Conservation (phyloP, 2,888 invertebrate species). For the Siphlonurus alternatus region DNA sequence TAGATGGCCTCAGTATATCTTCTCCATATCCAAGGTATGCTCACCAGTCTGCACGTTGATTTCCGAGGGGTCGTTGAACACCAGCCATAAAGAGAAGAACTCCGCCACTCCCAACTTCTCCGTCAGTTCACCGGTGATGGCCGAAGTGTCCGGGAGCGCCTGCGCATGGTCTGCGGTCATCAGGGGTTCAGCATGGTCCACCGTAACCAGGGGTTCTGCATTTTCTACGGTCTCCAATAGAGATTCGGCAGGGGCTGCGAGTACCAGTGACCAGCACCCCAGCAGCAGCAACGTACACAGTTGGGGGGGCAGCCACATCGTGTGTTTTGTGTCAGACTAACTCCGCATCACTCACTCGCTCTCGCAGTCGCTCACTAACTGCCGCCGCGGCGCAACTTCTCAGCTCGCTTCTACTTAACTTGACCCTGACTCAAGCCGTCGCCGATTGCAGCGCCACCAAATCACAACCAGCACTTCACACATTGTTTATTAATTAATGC, state of each 20-base stretch:
- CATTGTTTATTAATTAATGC: too few relatives aligned
- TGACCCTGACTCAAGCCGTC: not conserved
- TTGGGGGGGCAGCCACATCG: not conserved
- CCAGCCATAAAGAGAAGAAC: constrained; percentile 34
- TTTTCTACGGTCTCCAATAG: too few relatives aligned
- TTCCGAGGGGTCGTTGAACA: constrained; percentile 27
- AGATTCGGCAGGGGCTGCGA: not conserved
- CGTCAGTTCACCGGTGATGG: constrained; percentile 31
- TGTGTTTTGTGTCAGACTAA: not conserved
- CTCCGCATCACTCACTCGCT: not conserved
- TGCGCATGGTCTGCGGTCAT: not conserved
- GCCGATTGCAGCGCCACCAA: not conserved
- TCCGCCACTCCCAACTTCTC: constrained; percentile 31
- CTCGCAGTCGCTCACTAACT: not conserved
- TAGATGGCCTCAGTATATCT: too few relatives aligned
- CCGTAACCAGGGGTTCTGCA: too few relatives aligned
- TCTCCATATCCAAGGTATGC: too few relatives aligned
- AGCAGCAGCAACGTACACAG: not conserved
- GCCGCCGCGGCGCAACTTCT: not conserved
- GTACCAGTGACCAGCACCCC: not conserved
- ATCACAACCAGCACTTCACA: too few relatives aligned
- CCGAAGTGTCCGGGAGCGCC: constrained; percentile 29
- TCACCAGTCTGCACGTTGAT: not conserved
- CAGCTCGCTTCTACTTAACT: not conserved
- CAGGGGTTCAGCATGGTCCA: not conserved